Evolutionary conservation across 2,888 invertebrate genomes (phyloP).

Genomic region (Drosophila neonasuta): DNA sequence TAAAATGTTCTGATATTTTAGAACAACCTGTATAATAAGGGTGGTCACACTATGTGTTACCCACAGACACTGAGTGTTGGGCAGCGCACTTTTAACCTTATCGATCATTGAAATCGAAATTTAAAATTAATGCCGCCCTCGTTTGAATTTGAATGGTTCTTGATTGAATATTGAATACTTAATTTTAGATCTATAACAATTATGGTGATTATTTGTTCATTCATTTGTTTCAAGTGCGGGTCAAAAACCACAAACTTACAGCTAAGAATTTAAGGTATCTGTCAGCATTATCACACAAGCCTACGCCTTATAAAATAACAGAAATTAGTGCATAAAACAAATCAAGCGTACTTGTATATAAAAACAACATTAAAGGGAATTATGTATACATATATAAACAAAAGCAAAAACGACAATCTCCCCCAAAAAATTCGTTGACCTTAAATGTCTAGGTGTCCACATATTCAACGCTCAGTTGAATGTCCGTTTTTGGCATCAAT

Average conservation of each 20-base stretch:
- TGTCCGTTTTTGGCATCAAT: conserved; percentile 66
- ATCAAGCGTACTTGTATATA: conserved; percentile 17
- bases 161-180: neutral
- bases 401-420: conserved; percentile 1
- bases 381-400: conserved; percentile 13
- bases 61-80: conserved; percentile 36
- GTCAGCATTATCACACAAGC: conserved; percentile 68
- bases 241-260: conserved; percentile 21
- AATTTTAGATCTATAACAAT: conserved; percentile 29
- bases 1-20: neutral
- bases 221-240: conserved; percentile 46
- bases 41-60: conserved; percentile 2
- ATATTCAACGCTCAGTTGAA: conserved; percentile 62
- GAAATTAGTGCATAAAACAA: conserved; percentile 24
- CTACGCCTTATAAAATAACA: conserved; percentile 43
- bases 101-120: conserved; percentile 14
- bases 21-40: neutral
- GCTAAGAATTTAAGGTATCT: conserved; percentile 48
- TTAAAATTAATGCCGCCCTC: neutral
- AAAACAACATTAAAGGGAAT: conserved; percentile 32
- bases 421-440: neutral
- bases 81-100: conserved; percentile 4
- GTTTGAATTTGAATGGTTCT: neutral
- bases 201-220: conserved; percentile 57
- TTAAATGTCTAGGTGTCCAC: conserved; percentile 22